Percentiles rank a stretch among this genome's conserved stretches.
These are phyloP conservation scores for Mus caroli DNA, from an alignment of 2,797 vertebrate genomes.

Conservation along the genomic window DNA sequence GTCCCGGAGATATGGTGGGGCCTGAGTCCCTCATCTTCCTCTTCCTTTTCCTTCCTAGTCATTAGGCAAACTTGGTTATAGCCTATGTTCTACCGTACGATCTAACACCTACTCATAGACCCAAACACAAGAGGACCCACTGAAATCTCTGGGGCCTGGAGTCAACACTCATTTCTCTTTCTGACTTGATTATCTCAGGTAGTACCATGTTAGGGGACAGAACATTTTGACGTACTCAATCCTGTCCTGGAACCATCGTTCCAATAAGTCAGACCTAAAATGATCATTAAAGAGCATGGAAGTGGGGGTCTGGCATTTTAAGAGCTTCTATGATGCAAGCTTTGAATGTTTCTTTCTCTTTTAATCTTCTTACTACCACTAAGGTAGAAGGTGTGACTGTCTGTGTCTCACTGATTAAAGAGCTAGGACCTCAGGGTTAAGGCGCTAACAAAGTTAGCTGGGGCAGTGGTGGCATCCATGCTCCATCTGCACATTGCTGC, in stretches of 20 bases:
- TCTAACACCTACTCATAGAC: neutral
- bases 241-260: neutral
- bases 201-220: neutral
- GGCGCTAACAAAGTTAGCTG: neutral
- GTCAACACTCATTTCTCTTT: neutral
- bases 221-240: neutral
- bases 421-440: neutral
- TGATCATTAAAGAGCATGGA: neutral
- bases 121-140: neutral
- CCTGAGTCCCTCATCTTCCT: neutral
- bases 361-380: neutral
- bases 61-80: too few species aligned
- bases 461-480: rapidly evolving
- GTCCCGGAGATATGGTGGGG: neutral
- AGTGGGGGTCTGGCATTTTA: neutral
- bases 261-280: neutral
- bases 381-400: neutral
- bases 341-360: neutral
- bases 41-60: neutral
- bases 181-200: neutral
- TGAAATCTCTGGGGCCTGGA: neutral
- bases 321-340: neutral
- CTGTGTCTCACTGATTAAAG: neutral
- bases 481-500: rapidly evolving
- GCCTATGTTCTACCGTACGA: rapidly evolving